Evolutionary conservation across 1,140 invertebrate species (phyloP).

Genomic region (Papilio aristodemus): DNA sequence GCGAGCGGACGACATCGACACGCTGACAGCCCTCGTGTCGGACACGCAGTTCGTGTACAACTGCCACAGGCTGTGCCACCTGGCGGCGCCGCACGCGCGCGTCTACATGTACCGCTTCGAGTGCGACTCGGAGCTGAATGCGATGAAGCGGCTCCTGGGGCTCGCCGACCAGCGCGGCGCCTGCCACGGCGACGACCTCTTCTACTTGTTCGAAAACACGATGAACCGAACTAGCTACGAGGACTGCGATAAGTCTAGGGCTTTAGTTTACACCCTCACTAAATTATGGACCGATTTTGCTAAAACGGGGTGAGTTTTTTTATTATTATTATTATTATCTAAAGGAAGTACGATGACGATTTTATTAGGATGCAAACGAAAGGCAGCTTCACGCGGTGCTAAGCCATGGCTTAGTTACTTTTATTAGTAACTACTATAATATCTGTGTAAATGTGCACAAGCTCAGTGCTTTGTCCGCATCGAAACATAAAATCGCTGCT

Average conservation of each 20-base stretch:
- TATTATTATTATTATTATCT: too few relatives aligned
- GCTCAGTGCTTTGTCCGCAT: too few relatives aligned
- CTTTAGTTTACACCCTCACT: slow-evolving; percentile 71
- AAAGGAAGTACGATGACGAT: not conserved
- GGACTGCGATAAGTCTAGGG: slow-evolving; percentile 51
- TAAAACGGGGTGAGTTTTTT: slow-evolving; percentile 79
- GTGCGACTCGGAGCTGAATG: slow-evolving; percentile 60
- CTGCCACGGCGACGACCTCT: slow-evolving; percentile 83
- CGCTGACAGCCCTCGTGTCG: slow-evolving; percentile 37
- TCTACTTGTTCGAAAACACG: slow-evolving; percentile 81
- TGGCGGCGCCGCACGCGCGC: slow-evolving; percentile 41
- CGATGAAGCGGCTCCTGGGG: slow-evolving; percentile 47
- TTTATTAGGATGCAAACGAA: too few relatives aligned
- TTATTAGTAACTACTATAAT: too few relatives aligned
- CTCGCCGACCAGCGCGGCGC: slow-evolving; percentile 65
- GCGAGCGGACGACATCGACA: slow-evolving; percentile 35
- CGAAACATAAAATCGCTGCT: too few relatives aligned
- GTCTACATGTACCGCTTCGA: slow-evolving; percentile 79
- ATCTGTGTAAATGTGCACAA: too few relatives aligned
- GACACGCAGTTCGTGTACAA: slow-evolving; percentile 52
- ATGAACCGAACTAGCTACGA: slow-evolving; percentile 57
- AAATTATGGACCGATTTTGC: slow-evolving; percentile 86
- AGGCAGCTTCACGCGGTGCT: slow-evolving; percentile 14
- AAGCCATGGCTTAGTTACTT: too few relatives aligned
- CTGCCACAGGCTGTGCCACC: slow-evolving; percentile 63